phyloP scores from a whole-genome alignment of 2,797 vertebrate genomes.

The Thalassophryne amazonica region DNA sequence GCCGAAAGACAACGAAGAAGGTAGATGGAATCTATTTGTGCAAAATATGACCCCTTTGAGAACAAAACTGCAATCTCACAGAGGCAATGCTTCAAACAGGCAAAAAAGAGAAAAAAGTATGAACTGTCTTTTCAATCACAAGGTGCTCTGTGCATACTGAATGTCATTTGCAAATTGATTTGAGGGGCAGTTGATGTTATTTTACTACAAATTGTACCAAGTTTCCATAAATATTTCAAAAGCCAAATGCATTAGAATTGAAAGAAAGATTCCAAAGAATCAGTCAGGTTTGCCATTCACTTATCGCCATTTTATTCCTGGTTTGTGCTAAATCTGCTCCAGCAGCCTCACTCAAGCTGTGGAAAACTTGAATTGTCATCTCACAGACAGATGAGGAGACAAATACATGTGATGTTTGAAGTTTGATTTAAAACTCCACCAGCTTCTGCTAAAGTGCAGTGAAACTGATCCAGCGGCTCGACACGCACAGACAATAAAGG shows the following conservation, averaged over 20 bases:
- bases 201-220: not conserved
- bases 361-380: conserved; percentile 53
- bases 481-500: not conserved
- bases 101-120: conserved; percentile 1
- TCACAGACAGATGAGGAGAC: conserved; percentile 41
- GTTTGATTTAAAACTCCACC: conserved; percentile 2
- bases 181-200: not conserved
- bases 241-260: not conserved
- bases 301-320: not conserved
- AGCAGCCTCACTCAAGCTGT: conserved; percentile 24
- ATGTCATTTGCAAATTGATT: conserved; percentile 18
- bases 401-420: conserved; percentile 22
- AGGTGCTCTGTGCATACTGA: conserved; percentile 55
- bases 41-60: too few relatives aligned
- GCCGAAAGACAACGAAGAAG: too few relatives aligned
- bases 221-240: not conserved
- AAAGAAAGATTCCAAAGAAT: conserved; percentile 40
- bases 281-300: not conserved
- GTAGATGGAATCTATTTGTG: too few relatives aligned
- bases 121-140: conserved; percentile 17
- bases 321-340: conserved; percentile 6
- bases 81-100: not conserved
- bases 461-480: too few relatives aligned
- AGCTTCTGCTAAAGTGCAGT: not conserved
- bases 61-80: conserved; percentile 20